phyloP scores from a whole-genome alignment of 2,113 vertebrate genomes.

The Chrysemys picta region DNA sequence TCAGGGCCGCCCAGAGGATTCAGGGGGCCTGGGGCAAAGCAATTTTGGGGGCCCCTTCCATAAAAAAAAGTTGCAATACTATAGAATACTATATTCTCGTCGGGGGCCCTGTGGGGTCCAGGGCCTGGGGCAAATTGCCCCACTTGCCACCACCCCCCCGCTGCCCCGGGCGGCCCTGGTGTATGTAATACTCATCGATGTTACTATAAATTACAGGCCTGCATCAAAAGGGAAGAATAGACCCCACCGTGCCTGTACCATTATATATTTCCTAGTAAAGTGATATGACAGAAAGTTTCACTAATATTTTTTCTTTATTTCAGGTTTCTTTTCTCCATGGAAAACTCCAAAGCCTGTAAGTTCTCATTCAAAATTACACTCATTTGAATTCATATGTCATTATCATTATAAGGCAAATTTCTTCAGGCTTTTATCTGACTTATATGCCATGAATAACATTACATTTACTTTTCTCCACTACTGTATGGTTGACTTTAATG shows the following conservation, averaged over 20 bases:
- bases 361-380: conserved; percentile 71
- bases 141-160: too few relatives aligned
- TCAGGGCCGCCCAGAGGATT: too few relatives aligned
- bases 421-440: neutral
- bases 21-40: too few relatives aligned
- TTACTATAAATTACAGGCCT: conserved; percentile 24
- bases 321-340: conserved; percentile 99
- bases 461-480: neutral
- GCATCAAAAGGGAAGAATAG: conserved; percentile 23
- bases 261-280: neutral
- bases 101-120: too few relatives aligned
- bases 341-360: conserved; percentile 99
- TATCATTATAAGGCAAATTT: conserved; percentile 14
- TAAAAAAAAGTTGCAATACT: too few relatives aligned
- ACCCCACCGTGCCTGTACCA: conserved; percentile 16
- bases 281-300: conserved; percentile 62
- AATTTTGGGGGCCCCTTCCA: too few relatives aligned
- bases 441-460: neutral
- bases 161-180: neutral
- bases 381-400: conserved; percentile 16
- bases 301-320: conserved; percentile 84
- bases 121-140: too few relatives aligned
- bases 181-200: conserved; percentile 37
- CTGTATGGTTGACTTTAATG: neutral
- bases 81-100: too few relatives aligned